Evolutionary conservation across 2,888 invertebrate genomes (phyloP).

Genomic region (Trachelus troglodyta): DNA sequence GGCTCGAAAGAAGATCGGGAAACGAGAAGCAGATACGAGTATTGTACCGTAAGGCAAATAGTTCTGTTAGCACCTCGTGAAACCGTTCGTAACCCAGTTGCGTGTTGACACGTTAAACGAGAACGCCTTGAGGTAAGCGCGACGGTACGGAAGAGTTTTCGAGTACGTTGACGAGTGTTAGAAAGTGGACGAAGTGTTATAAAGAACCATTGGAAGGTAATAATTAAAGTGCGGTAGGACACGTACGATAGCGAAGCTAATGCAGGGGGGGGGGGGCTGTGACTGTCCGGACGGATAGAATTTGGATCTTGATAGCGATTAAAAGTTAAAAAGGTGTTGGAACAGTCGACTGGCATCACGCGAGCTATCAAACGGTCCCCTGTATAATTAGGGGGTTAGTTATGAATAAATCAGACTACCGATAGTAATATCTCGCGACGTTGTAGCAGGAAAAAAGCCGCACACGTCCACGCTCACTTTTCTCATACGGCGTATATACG

Average conservation of each 20-base stretch:
- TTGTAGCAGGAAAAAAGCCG: background rate
- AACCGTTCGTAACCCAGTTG: background rate
- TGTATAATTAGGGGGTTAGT: slow-evolving; percentile 13
- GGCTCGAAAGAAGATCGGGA: background rate
- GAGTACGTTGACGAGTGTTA: background rate
- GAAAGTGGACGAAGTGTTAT: background rate
- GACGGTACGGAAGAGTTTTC: background rate
- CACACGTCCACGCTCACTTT: too few species aligned
- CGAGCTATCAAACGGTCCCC: slow-evolving; percentile 3
- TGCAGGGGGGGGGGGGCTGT: background rate
- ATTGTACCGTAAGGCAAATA: background rate
- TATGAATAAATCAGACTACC: slow-evolving; percentile 17
- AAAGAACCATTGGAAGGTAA: background rate
- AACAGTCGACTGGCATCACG: background rate
- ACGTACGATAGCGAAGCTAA: background rate
- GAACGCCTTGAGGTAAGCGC: background rate
- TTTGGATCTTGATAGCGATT: background rate
- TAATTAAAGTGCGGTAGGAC: background rate
- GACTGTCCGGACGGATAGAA: background rate
- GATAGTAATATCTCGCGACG: background rate
- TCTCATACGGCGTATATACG: background rate
- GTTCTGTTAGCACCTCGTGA: background rate
- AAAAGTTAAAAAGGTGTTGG: background rate
- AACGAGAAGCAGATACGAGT: background rate
- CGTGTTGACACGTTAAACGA: background rate